Conservation (phyloP, 2,113 vertebrate genomes). For the Stegostoma tigrinum region DNA sequence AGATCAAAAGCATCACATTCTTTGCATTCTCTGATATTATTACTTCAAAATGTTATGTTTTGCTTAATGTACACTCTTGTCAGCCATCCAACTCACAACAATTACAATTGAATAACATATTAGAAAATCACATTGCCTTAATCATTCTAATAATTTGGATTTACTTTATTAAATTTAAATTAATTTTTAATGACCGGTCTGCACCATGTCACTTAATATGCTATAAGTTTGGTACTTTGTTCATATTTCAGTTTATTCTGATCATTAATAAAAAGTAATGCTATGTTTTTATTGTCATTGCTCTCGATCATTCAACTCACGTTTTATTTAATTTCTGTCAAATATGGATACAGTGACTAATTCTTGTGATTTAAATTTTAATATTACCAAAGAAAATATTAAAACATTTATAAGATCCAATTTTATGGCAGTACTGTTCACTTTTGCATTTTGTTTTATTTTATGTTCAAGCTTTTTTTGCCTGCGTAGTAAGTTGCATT, state of each 20-base stretch:
- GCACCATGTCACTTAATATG: constrained; percentile 69
- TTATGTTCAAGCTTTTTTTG: background rate
- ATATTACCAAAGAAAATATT: constrained; percentile 37
- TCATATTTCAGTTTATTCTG: constrained; percentile 62
- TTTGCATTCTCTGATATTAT: constrained; percentile 58
- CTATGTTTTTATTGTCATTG: constrained; percentile 27
- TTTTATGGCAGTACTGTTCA: background rate
- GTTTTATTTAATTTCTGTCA: constrained; percentile 32
- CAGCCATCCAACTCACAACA: constrained; percentile 74
- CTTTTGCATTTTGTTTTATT: background rate
- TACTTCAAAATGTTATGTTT: background rate
- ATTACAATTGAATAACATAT: constrained; percentile 79
- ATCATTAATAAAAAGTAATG: constrained; percentile 37
- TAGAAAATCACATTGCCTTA: constrained; percentile 74
- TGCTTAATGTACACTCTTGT: constrained; percentile 44
- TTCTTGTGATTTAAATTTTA: constrained; percentile 31
- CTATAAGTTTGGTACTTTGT: constrained; percentile 65
- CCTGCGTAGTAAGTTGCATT: background rate
- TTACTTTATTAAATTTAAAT: constrained; percentile 63
- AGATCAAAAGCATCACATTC: constrained; percentile 76
- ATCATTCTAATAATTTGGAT: constrained; percentile 60
- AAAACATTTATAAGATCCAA: constrained; percentile 33
- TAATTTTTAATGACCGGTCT: constrained; percentile 81
- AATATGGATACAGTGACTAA: constrained; percentile 28
- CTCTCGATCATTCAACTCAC: constrained; percentile 20